phyloP scores from a whole-genome alignment of 2,888 invertebrate species.

The Blastobasis lacticolella region DNA sequence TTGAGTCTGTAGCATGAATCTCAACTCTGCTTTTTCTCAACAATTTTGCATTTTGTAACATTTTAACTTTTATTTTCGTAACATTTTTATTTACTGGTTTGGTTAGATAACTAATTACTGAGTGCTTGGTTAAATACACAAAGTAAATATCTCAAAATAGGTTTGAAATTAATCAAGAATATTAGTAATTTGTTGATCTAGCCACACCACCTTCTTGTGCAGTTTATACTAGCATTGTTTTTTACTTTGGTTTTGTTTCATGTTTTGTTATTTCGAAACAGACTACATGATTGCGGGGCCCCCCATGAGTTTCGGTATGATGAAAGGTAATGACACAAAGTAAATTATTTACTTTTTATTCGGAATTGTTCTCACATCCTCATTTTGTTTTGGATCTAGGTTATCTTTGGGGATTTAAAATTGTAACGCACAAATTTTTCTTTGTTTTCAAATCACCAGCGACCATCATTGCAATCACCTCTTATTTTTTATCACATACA shows the following conservation, averaged over 20 bases:
- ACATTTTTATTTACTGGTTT: too few species aligned
- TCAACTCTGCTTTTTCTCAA: slow-evolving; percentile 48
- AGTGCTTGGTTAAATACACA: too few species aligned
- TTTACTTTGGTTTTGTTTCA: slow-evolving; percentile 81
- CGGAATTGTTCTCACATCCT: slow-evolving; percentile 40
- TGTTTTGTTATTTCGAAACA: slow-evolving; percentile 80
- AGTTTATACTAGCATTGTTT: slow-evolving; percentile 77
- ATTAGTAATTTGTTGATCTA: too few species aligned
- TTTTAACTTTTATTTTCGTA: slow-evolving; percentile 1
- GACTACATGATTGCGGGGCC: slow-evolving; percentile 84
- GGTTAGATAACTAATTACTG: too few species aligned
- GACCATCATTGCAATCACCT: slow-evolving; percentile 30
- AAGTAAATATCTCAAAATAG: too few species aligned
- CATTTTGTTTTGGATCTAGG: slow-evolving; percentile 58
- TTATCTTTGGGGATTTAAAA: slow-evolving; percentile 56
- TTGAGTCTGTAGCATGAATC: slow-evolving; percentile 51
- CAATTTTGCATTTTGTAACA: slow-evolving; percentile 46
- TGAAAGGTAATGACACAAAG: slow-evolving; percentile 83
- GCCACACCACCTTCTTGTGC: slow-evolving; percentile 28
- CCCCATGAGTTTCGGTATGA: slow-evolving; percentile 89
- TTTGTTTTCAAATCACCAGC: slow-evolving; percentile 53
- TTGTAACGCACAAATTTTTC: slow-evolving; percentile 49
- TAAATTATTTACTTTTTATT: slow-evolving; percentile 39
- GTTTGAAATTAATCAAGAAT: too few species aligned
- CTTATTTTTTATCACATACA: slow-evolving; percentile 6